Percentiles rank a stretch among this genome's conserved stretches.
Conservation (phyloP, 30 jellyfish, hydroid and myxozoan genomes). For the Mastigias papua region DNA sequence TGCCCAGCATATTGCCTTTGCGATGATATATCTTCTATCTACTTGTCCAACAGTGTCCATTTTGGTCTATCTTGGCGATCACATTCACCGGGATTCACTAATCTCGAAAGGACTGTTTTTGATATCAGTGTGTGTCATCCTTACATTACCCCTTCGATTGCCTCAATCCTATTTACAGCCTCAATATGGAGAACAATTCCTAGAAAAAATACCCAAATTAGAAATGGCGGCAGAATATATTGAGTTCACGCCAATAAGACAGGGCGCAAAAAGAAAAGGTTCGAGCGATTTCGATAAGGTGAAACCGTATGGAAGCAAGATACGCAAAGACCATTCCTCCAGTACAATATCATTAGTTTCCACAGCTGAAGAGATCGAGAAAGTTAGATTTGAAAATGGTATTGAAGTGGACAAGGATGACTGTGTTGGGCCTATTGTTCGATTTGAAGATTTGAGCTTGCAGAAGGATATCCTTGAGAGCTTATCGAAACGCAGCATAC, state of each 20-base stretch:
- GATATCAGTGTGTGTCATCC: too few relatives aligned
- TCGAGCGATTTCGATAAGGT: not conserved
- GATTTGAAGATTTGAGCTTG: constrained; percentile 69
- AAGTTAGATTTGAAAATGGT: constrained; percentile 67
- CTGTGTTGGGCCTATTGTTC: constrained; percentile 73
- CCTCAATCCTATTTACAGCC: not conserved
- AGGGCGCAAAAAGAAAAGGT: not conserved
- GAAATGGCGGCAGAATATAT: not conserved
- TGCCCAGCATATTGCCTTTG: not conserved
- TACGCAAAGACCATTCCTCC: not conserved
- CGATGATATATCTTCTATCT: not conserved
- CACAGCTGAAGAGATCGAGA: constrained; percentile 32
- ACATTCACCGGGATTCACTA: too few relatives aligned
- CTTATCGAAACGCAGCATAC: constrained; percentile 21
- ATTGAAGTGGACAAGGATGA: constrained; percentile 79
- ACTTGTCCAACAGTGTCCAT: not conserved
- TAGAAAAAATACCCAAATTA: not conserved
- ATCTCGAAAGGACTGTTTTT: not conserved
- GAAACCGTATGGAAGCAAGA: constrained; percentile 14
- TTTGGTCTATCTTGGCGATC: not conserved
- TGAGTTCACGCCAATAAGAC: not conserved
- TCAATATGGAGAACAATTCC: not conserved
- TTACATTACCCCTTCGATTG: too few relatives aligned
- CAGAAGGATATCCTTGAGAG: constrained; percentile 39
- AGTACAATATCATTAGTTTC: not conserved